phyloP scores from a whole-genome alignment of 2,797 vertebrate genomes.

The Diplodus puntazzo region DNA sequence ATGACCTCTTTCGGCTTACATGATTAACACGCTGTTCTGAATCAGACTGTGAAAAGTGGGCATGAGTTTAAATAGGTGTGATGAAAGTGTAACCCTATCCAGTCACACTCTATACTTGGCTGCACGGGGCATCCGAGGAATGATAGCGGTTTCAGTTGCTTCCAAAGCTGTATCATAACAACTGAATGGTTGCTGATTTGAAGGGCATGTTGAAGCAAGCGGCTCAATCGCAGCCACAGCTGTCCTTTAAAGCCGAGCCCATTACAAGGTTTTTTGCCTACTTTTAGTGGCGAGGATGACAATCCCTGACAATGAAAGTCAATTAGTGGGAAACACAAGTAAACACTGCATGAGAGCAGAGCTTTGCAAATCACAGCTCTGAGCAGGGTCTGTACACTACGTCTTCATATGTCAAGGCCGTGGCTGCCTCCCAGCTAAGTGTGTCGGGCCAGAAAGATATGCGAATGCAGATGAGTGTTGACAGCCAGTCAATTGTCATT shows the following conservation, averaged over 20 bases:
- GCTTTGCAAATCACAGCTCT: slow-evolving; percentile 70
- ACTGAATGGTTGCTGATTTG: slow-evolving; percentile 68
- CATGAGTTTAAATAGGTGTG: slow-evolving; percentile 75
- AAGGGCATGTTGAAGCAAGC: slow-evolving; percentile 68
- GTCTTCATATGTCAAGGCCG: slow-evolving; percentile 77
- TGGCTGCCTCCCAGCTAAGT: slow-evolving; percentile 68
- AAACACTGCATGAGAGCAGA: slow-evolving; percentile 79
- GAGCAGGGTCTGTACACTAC: slow-evolving; percentile 61
- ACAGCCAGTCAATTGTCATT: slow-evolving; percentile 83
- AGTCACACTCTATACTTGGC: slow-evolving; percentile 65
- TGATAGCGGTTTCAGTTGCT: slow-evolving; percentile 55
- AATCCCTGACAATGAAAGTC: slow-evolving; percentile 81
- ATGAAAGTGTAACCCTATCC: slow-evolving; percentile 71
- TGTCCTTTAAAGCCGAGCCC: slow-evolving; percentile 75
- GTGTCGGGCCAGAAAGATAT: slow-evolving; percentile 73
- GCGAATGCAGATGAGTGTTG: slow-evolving; percentile 82
- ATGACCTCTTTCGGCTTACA: slow-evolving; percentile 52
- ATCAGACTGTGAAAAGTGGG: slow-evolving; percentile 61
- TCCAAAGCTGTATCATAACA: slow-evolving; percentile 65
- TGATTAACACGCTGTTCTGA: slow-evolving; percentile 62
- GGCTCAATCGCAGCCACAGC: slow-evolving; percentile 67
- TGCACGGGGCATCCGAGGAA: slow-evolving; percentile 50
- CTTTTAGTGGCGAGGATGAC: slow-evolving; percentile 68
- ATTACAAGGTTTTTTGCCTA: slow-evolving; percentile 66
- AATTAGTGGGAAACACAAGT: slow-evolving; percentile 79